These are phyloP conservation scores for Temnothorax curvispinosus DNA, from an alignment of 1,140 invertebrate genomes.

Conservation along the genomic window DNA sequence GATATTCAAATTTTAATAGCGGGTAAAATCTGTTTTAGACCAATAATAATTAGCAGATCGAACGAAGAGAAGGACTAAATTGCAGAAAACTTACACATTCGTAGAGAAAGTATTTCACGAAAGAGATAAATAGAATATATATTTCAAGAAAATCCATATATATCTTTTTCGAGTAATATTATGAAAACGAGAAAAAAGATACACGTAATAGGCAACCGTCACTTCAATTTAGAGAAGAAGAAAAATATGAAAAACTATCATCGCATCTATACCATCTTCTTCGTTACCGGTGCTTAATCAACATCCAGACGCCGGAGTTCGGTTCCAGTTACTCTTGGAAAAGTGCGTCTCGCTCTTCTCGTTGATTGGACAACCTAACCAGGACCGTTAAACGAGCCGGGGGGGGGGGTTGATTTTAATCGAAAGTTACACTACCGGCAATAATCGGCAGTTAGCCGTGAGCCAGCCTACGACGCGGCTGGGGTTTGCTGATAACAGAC, in stretches of 20 bases:
- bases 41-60: background rate
- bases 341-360: background rate
- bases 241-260: background rate
- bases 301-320: background rate
- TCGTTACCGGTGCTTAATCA: constrained; percentile 34
- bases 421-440: constrained; percentile 74
- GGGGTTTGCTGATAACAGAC: constrained; percentile 81
- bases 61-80: background rate
- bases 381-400: constrained; percentile 65
- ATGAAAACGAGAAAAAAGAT: background rate
- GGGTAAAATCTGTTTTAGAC: background rate
- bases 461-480: constrained; percentile 68
- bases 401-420: constrained; percentile 74
- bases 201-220: background rate
- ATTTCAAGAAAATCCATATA: background rate
- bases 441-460: constrained; percentile 79
- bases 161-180: background rate
- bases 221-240: background rate
- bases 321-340: constrained; percentile 10
- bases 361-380: constrained; percentile 68
- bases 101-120: background rate
- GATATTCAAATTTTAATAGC: background rate
- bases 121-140: background rate
- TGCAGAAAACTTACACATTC: background rate
- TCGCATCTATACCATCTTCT: background rate